These are phyloP conservation scores for Glareola pratincola DNA, from an alignment of 2,113 vertebrate species.

Conservation along the genomic window DNA sequence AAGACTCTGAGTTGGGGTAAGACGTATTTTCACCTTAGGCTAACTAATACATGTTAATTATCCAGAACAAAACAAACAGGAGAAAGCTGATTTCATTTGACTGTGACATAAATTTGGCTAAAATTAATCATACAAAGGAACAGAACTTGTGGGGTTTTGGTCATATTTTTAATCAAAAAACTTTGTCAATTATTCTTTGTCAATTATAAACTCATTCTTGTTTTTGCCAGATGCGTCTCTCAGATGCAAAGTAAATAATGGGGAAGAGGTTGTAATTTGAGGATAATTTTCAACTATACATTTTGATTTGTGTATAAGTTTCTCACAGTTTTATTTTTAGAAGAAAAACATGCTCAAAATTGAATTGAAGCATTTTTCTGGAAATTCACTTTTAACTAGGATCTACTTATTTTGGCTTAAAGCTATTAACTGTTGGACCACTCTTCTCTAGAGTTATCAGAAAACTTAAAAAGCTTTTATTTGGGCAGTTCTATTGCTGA, in stretches of 20 bases:
- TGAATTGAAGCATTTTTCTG: background rate
- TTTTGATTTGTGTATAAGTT: background rate
- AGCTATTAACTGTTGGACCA: background rate
- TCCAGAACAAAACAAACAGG: background rate
- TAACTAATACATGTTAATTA: background rate
- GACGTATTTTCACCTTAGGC: rapidly evolving
- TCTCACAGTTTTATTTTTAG: background rate
- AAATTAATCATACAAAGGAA: background rate
- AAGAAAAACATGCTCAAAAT: background rate
- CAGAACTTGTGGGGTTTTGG: rapidly evolving
- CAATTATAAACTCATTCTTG: background rate
- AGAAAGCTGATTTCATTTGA: background rate
- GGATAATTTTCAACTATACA: background rate
- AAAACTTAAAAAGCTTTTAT: background rate
- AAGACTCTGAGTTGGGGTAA: background rate
- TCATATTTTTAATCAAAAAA: background rate
- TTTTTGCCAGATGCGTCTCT: background rate
- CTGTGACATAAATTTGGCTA: background rate
- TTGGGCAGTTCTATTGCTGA: background rate
- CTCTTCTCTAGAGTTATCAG: background rate
- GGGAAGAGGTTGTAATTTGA: background rate
- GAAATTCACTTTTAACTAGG: background rate
- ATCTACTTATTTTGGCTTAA: background rate
- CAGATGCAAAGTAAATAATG: background rate
- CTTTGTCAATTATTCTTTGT: too few species aligned